Conservation (phyloP, 2,113 vertebrate genomes). For the Zosterops japonicus region DNA sequence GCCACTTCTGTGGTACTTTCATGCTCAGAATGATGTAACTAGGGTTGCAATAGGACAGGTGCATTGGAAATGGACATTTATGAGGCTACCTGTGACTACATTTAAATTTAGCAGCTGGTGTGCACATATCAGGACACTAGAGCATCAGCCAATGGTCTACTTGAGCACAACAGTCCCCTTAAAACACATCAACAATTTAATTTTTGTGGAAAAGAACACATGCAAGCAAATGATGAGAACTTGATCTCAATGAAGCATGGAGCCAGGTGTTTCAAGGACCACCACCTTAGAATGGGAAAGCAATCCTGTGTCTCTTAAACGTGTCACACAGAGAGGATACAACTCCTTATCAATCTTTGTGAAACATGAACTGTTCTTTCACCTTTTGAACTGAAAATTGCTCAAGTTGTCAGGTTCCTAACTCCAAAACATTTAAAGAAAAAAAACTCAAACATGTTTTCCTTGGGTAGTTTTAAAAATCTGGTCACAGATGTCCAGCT, state of each 20-base stretch:
- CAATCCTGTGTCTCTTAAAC: neutral
- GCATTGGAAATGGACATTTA: neutral
- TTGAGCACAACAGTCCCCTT: neutral
- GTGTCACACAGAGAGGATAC: neutral
- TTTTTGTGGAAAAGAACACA: neutral
- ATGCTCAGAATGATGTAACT: neutral
- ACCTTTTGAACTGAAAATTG: neutral
- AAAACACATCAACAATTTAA: neutral
- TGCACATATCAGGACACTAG: neutral
- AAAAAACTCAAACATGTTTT: neutral
- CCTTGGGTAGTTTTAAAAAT: neutral
- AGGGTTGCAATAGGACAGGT: neutral
- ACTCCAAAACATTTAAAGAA: neutral
- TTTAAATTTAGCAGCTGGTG: neutral
- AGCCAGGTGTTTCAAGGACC: neutral
- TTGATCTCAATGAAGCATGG: neutral
- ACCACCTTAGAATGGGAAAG: neutral
- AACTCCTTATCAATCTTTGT: neutral
- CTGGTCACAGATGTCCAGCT: neutral
- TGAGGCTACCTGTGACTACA: neutral
- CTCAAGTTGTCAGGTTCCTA: neutral
- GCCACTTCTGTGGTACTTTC: neutral
- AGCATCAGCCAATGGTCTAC: neutral
- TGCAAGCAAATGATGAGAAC: neutral
- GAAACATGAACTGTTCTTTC: neutral